A percentile compares a stretch with the other conserved stretches of the same genome.
phyloP scores from a whole-genome alignment of 2,797 vertebrate species.

The Lerista edwardsae region DNA sequence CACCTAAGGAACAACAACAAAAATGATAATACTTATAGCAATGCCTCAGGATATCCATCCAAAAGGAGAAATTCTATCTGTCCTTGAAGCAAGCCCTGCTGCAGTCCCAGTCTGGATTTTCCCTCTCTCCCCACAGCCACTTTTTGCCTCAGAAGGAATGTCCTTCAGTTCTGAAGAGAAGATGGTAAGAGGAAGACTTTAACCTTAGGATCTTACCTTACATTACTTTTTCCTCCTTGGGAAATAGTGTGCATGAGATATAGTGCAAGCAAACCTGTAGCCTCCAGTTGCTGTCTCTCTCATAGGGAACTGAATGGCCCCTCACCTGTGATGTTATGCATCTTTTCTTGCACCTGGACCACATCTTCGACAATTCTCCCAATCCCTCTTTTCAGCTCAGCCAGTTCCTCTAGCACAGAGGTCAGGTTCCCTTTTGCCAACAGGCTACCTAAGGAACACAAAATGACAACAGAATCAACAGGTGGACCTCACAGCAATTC shows the following conservation, averaged over 20 bases:
- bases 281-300: not conserved
- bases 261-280: not conserved
- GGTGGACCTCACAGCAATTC: not conserved
- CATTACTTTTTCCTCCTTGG: not conserved
- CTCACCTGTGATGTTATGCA: not conserved
- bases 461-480: not conserved
- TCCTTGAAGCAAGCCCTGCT: not conserved
- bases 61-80: not conserved
- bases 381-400: not conserved
- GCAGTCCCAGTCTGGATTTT: no score
- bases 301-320: no score
- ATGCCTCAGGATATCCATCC: not conserved
- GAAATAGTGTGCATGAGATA: not conserved
- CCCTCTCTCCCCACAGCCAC: no score
- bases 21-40: not conserved
- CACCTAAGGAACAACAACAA: conserved; percentile 3
- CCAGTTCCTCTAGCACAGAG: not conserved
- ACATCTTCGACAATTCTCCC: not conserved
- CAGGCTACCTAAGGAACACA: not conserved
- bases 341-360: not conserved
- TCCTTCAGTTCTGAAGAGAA: not conserved
- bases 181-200: not conserved
- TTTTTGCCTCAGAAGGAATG: no score
- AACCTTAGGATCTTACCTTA: no score
- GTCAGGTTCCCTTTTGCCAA: not conserved